Evolutionary conservation across 1,140 invertebrate species (phyloP).

Genomic region (Drosophila elegans): DNA sequence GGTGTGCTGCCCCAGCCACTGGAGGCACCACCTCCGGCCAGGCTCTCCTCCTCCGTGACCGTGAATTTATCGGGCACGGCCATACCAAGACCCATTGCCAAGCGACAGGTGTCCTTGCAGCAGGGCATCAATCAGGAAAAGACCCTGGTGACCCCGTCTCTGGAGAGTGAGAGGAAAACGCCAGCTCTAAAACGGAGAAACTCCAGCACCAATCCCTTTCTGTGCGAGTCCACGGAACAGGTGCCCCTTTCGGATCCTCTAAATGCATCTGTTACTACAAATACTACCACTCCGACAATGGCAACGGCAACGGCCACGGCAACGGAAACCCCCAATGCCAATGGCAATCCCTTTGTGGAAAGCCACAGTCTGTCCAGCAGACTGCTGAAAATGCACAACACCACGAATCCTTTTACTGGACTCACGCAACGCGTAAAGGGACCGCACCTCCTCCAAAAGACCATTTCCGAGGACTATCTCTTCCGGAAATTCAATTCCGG

Average conservation of each 20-base stretch:
- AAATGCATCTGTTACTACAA: neutral
- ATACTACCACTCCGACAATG: neutral
- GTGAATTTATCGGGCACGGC: conserved; percentile 64
- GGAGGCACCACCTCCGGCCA: conserved; percentile 83
- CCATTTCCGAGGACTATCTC: conserved; percentile 82
- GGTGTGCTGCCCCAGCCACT: conserved; percentile 59
- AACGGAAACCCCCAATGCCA: conserved; percentile 17
- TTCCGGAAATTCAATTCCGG: conserved; percentile 65
- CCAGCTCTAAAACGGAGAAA: conserved; percentile 66
- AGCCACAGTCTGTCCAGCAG: conserved; percentile 49
- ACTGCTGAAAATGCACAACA: conserved; percentile 56
- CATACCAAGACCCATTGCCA: conserved; percentile 73
- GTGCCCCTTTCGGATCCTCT: conserved; percentile 3
- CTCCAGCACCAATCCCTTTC: conserved; percentile 81
- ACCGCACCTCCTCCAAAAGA: conserved; percentile 81
- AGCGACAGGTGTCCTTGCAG: conserved; percentile 69
- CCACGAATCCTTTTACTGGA: conserved; percentile 73
- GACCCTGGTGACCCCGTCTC: no score
- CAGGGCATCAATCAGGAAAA: conserved; percentile 43
- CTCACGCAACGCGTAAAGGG: conserved; percentile 74
- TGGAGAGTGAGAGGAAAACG: conserved; percentile 5
- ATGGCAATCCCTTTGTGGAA: conserved; percentile 68
- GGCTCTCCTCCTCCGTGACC: conserved; percentile 75
- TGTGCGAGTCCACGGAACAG: conserved; percentile 70
- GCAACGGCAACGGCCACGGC: neutral